Evolutionary conservation across 2,797 vertebrate genomes (phyloP).

Genomic region (Anomalospiza imberbis): DNA sequence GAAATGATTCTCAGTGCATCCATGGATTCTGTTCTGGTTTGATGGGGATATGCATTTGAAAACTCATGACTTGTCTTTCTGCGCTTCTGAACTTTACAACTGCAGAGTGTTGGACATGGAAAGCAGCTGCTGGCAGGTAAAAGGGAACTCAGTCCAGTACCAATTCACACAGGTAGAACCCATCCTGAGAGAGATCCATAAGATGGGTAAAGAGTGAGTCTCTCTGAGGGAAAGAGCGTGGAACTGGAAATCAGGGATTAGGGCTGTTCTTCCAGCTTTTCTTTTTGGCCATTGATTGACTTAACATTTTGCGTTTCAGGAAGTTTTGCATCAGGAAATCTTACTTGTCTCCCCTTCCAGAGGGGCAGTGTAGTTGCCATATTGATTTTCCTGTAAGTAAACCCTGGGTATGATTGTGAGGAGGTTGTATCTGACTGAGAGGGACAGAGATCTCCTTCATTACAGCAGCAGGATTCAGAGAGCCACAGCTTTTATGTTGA

Average conservation of each 20-base stretch:
- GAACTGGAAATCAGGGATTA: background rate
- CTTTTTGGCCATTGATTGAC: background rate
- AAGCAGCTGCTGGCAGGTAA: background rate
- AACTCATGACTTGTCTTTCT: background rate
- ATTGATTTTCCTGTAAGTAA: background rate
- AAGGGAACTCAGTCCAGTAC: background rate
- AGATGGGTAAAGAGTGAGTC: background rate
- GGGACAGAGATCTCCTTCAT: background rate
- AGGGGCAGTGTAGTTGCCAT: background rate
- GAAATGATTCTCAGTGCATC: background rate
- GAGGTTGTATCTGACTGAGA: background rate
- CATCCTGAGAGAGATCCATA: background rate
- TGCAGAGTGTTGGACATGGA: background rate
- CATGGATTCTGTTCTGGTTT: background rate
- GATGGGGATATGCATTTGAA: background rate
- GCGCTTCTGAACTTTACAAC: background rate
- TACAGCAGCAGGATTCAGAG: background rate
- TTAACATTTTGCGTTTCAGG: background rate
- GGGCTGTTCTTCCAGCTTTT: background rate
- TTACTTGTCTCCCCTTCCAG: fast-evolving
- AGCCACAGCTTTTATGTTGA: background rate
- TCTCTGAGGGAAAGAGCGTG: background rate
- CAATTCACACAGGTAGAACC: background rate
- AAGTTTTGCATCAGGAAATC: background rate
- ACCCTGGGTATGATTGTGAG: background rate